Evolutionary conservation across 2,113 vertebrate genomes (phyloP).

Genomic region (Delphinus delphis): DNA sequence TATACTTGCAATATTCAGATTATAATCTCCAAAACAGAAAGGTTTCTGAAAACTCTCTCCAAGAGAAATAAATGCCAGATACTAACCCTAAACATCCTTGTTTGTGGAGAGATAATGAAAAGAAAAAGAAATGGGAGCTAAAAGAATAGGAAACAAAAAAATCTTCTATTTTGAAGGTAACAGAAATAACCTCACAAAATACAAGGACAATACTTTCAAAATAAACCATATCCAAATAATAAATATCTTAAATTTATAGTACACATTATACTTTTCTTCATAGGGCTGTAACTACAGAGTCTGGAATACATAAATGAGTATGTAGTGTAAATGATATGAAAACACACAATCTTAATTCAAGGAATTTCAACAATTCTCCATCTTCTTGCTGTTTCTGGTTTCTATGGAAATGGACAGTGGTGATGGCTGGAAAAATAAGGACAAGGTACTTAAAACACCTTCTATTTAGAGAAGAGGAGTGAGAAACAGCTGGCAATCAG

Average conservation of each 20-base stretch:
- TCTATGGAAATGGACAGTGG: conserved; percentile 24
- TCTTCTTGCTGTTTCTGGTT: conserved; percentile 47
- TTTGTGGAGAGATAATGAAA: conserved; percentile 32
- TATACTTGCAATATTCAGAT: conserved; percentile 33
- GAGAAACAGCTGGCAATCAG: conserved; percentile 31
- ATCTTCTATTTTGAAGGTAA: conserved; percentile 2
- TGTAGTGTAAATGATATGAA: not conserved
- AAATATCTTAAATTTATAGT: not conserved
- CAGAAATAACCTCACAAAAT: conserved; percentile 31
- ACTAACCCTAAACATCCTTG: not conserved
- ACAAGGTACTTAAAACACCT: conserved; percentile 47
- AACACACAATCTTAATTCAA: conserved; percentile 19
- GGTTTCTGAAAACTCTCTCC: not conserved
- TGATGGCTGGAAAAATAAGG: conserved; percentile 42
- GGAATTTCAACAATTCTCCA: not conserved
- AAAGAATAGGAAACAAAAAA: not conserved
- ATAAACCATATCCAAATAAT: conserved; percentile 5
- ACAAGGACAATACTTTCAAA: conserved; percentile 1
- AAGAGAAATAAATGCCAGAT: conserved; percentile 43
- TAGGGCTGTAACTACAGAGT: not conserved
- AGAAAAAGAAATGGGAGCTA: not conserved
- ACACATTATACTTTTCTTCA: not conserved
- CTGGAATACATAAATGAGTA: conserved; percentile 1
- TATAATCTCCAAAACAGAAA: conserved; percentile 14
- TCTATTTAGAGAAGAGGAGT: conserved; percentile 55